Conservation (phyloP, 2,888 invertebrate genomes). For the Hemicrepidius hirtus region DNA sequence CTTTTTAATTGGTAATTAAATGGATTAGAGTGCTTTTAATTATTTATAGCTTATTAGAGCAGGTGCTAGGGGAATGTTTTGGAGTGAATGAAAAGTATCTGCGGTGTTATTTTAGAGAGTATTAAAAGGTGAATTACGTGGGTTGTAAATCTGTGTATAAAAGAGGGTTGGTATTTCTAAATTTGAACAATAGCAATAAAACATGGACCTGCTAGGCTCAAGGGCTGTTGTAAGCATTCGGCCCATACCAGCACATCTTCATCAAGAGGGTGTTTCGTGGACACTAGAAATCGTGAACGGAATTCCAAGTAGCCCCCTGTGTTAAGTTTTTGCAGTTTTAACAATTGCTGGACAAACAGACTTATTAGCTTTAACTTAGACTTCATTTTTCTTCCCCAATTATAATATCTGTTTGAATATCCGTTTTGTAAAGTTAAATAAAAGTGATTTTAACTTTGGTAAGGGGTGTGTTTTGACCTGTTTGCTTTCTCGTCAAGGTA, state of each 20-base stretch:
- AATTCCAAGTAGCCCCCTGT: conserved; percentile 40
- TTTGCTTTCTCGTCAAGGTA: conserved; percentile 42
- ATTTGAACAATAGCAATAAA: conserved; percentile 49
- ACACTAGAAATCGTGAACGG: conserved; percentile 45
- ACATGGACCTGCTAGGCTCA: conserved; percentile 49
- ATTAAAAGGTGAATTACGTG: conserved; percentile 40
- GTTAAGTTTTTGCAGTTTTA: conserved; percentile 45
- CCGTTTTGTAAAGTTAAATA: conserved; percentile 48
- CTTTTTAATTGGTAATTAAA: neutral
- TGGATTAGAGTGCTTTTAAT: conserved; percentile 8
- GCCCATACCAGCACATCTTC: conserved; percentile 51
- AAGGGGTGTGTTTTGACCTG: conserved; percentile 36
- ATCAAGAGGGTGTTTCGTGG: conserved; percentile 52
- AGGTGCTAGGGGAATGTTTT: neutral
- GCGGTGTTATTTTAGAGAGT: conserved; percentile 26
- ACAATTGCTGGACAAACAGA: conserved; percentile 41
- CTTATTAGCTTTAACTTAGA: conserved; percentile 26
- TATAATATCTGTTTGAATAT: conserved; percentile 47
- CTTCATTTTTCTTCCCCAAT: conserved; percentile 45
- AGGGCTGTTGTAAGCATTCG: conserved; percentile 43
- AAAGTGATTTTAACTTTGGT: conserved; percentile 45
- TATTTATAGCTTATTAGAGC: conserved; percentile 7
- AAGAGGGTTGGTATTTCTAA: conserved; percentile 43
- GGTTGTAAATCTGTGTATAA: conserved; percentile 46
- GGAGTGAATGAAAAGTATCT: conserved; percentile 2